A percentile compares a stretch with the other conserved stretches of the same genome.
phyloP scores from a whole-genome alignment of 2,888 invertebrate genomes.

The Dorcus parallelipipedus region DNA sequence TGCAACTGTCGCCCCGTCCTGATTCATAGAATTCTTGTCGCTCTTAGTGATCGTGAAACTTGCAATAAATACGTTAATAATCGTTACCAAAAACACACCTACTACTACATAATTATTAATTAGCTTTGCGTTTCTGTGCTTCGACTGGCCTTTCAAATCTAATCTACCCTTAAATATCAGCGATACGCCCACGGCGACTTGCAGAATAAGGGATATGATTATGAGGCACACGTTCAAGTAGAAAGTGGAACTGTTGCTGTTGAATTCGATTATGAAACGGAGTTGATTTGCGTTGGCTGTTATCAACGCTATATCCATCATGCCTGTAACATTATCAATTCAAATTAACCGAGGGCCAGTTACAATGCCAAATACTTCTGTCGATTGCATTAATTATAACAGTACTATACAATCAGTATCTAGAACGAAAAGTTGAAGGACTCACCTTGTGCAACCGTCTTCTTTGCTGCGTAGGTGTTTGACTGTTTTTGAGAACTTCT shows the following conservation, averaged over 20 bases:
- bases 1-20: too few relatives aligned
- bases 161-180: conserved; percentile 59
- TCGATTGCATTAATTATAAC: neutral
- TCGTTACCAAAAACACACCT: conserved; percentile 64
- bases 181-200: conserved; percentile 60
- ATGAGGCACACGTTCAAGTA: conserved; percentile 58
- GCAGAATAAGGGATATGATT: conserved; percentile 57
- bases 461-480: conserved; percentile 55
- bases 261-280: conserved; percentile 61
- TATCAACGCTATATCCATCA: conserved; percentile 69
- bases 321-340: conserved; percentile 47
- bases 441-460: conserved; percentile 56
- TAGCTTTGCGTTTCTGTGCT: conserved; percentile 49
- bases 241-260: conserved; percentile 56
- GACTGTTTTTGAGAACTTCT: conserved; percentile 27
- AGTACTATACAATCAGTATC: too few relatives aligned
- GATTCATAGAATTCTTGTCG: too few relatives aligned
- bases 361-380: neutral
- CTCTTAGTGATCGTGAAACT: conserved; percentile 54
- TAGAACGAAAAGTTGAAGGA: neutral
- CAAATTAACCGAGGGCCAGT: too few relatives aligned
- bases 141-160: conserved; percentile 53
- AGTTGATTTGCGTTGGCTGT: conserved; percentile 70
- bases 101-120: conserved; percentile 62
- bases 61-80: conserved; percentile 67